Percentiles rank a stretch among this genome's conserved stretches.
Evolutionary conservation across 2,888 invertebrate genomes (phyloP).

Genomic region (Ashinkailepas kermadecensis): DNA sequence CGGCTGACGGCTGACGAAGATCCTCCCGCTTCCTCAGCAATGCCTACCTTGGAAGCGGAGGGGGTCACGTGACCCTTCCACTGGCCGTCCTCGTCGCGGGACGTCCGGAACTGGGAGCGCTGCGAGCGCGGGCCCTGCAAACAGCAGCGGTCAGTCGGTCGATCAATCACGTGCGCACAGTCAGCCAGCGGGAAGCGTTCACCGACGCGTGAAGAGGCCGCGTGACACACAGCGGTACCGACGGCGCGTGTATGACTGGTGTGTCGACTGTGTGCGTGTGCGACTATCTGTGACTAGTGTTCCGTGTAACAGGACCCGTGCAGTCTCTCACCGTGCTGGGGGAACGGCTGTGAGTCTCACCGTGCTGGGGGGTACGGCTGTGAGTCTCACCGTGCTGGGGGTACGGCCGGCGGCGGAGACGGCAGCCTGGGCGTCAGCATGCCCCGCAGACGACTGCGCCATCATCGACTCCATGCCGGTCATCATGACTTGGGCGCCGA

Average conservation of each 20-base stretch:
- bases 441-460: constrained; percentile 35
- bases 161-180: neutral
- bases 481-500: constrained; percentile 71
- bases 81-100: neutral
- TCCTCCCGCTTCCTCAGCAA: too few species aligned
- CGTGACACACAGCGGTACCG: too few species aligned
- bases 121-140: neutral
- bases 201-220: too few species aligned
- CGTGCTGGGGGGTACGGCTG: constrained; percentile 32
- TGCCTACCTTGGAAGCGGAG: too few species aligned
- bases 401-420: constrained; percentile 34
- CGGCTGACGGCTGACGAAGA: too few species aligned
- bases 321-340: too few species aligned
- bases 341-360: too few species aligned
- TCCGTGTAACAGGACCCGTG: too few species aligned
- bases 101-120: neutral
- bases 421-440: neutral
- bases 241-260: too few species aligned
- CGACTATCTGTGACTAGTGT: too few species aligned
- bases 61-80: neutral
- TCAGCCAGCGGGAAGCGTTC: too few species aligned
- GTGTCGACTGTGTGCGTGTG: too few species aligned
- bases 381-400: neutral
- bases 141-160: neutral
- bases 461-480: constrained; percentile 59